Evolutionary conservation across 2,888 invertebrate species (phyloP), one percentile per base, ranked within the genome.

Genomic region (Dicyrtomina minuta): DNA sequence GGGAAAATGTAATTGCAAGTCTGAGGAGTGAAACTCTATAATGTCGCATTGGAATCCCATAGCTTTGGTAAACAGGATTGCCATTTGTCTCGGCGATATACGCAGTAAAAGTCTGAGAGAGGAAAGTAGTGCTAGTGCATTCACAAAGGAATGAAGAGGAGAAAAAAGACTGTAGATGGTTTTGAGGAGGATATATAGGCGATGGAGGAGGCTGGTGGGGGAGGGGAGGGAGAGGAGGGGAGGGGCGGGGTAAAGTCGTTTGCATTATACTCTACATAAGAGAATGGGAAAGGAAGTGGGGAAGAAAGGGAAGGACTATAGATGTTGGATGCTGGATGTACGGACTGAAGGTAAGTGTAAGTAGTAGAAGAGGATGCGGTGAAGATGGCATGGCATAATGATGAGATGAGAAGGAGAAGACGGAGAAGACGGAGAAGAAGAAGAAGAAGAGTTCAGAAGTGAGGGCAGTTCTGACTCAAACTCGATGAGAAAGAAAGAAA

Each of bases 351-450:
- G 33, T 33, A 33, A 33, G 33, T 33, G 33, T 51, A 46, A 64
- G 51, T 51, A 51, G 53, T 51, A 64, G 51, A 64, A 61, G 51
- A 64, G 64, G 64, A 64, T 64, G 64, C 27, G 64, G 64, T 64
- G 64, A 64, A 64, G 64, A 64, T 64, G 64, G 64, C 64, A 64
- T 51, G 39, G 64, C 64, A 64, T 64, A 64, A 64, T 64, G 64
- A 64, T 64, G 64, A 64, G 64, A 51, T 51, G 53, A 51, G 51
- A 53, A 62, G 44, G 22, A 41, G 13, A 60, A 26, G 15, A 22
- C 33, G 41, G 17, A 58, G 58, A 58, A n/a, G n/a, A n/a, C n/a
- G n/a, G 17, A 49, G 17, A n/a, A 17, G 17, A 22, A 46, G 46
- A 53, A 26, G 15, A 22, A 58, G 41, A 41, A 58, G 58, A 58